These are phyloP conservation scores for Drosophila sulfurigaster DNA, from an alignment of 1,140 invertebrate genomes.

Conservation along the genomic window DNA sequence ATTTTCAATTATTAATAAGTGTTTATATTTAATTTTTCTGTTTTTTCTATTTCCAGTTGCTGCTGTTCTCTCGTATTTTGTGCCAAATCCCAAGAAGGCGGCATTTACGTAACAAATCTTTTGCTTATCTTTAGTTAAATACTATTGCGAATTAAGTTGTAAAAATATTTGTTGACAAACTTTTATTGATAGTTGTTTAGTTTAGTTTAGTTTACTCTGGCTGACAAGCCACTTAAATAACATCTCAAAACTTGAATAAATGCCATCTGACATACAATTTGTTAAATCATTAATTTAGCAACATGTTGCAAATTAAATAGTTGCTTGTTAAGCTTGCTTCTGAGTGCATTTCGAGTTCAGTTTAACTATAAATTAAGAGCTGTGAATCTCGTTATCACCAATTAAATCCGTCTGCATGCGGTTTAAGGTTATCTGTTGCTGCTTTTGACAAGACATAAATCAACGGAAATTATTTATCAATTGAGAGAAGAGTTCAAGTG, in stretches of 20 bases:
- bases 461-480: conserved; percentile 35
- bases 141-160: too few species aligned
- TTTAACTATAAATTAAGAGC: conserved; percentile 28
- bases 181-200: not conserved
- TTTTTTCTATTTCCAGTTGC: conserved; percentile 49
- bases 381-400: conserved; percentile 58
- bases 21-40: not conserved
- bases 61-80: conserved; percentile 55
- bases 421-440: not conserved
- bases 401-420: conserved; percentile 31
- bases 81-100: conserved; percentile 68
- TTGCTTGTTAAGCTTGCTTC: too few species aligned
- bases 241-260: not conserved
- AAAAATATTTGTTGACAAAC: not conserved
- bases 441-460: not conserved
- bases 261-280: too few species aligned
- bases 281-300: not conserved
- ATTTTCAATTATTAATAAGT: not conserved
- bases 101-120: conserved; percentile 48
- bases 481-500: conserved; percentile 11
- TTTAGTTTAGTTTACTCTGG: not conserved
- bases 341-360: not conserved
- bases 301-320: not conserved
- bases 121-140: not conserved
- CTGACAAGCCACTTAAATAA: not conserved